Evolutionary conservation across 2,888 invertebrate species (phyloP).

Genomic region (Drosophila monieri): DNA sequence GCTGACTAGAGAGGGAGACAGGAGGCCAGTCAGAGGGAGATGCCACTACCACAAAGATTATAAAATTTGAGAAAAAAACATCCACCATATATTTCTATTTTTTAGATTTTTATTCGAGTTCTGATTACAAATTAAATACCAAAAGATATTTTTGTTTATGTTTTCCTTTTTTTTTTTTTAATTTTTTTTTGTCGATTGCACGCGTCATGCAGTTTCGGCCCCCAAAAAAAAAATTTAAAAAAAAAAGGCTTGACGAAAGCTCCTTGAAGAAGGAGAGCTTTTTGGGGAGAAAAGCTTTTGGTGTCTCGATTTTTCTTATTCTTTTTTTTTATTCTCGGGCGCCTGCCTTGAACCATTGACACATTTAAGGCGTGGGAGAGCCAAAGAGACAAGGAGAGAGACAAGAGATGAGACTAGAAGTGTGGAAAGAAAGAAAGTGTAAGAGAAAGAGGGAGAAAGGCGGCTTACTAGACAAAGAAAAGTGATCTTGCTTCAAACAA

Average conservation of each 20-base stretch:
- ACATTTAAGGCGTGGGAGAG: conserved; percentile 61
- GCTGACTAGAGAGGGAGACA: conserved; percentile 6
- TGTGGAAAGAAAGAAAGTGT: not conserved
- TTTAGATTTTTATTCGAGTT: not conserved
- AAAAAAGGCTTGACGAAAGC: conserved; percentile 26
- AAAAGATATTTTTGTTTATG: not conserved
- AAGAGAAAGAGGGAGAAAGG: not conserved
- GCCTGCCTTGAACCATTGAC: conserved; percentile 71
- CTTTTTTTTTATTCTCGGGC: conserved; percentile 27
- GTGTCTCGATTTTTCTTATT: conserved; percentile 15
- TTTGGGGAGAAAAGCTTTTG: conserved; percentile 24
- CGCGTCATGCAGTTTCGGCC: too few relatives aligned
- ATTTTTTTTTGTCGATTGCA: not conserved
- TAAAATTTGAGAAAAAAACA: too few relatives aligned
- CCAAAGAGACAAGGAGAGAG: not conserved
- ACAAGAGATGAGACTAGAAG: not conserved
- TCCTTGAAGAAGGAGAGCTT: conserved; percentile 21
- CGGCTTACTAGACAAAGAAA: conserved; percentile 10
- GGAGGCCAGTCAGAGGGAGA: not conserved
- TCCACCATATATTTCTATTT: not conserved
- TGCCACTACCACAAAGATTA: too few relatives aligned
- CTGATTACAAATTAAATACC: not conserved
- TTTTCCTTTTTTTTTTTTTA: not conserved
- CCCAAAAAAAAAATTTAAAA: conserved; percentile 29
- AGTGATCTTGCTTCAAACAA: conserved; percentile 18